Conservation (phyloP, 2,113 vertebrate genomes). For the Mus musculus region GRCm39 chr13:116089501-116090000, state of each 20-base stretch:
- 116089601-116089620: slow-evolving; percentile 12
- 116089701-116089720: slow-evolving; percentile 11
- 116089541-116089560: background rate
- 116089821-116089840: slow-evolving; percentile 69
- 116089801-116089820: slow-evolving; percentile 63
- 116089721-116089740: background rate
- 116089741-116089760: slow-evolving; percentile 20
- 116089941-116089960: slow-evolving; percentile 76
- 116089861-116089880: slow-evolving; percentile 83
- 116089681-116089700: slow-evolving; percentile 34
- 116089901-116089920: slow-evolving; percentile 83
- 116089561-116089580: background rate
- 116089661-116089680: background rate
- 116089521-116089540: background rate
- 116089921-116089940: slow-evolving; percentile 80
- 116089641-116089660: background rate
- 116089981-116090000: slow-evolving; percentile 74
- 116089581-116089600: background rate
- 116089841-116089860: slow-evolving; percentile 84
- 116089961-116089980: slow-evolving; percentile 54
- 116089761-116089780: slow-evolving; percentile 49
- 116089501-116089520: background rate
- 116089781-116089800: slow-evolving; percentile 67
- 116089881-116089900: slow-evolving; percentile 85
- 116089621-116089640: background rate